Conservation (phyloP, 2,113 vertebrate species). For the Eptesicus fuscus region DNA sequence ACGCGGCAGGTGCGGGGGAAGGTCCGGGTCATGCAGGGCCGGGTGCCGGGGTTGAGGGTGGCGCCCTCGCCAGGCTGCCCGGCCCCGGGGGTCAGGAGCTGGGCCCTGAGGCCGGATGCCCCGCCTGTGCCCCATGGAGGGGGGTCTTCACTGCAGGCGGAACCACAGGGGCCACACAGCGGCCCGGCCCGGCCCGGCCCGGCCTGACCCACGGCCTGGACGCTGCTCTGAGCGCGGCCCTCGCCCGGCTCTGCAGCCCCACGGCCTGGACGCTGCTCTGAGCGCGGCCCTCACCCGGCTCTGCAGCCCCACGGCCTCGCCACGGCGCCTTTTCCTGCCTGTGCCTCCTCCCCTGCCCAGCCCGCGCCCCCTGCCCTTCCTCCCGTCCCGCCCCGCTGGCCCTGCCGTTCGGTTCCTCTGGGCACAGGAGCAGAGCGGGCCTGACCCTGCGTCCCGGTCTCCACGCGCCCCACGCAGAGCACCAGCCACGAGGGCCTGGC, state of each 20-base stretch:
- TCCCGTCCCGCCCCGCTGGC: no score
- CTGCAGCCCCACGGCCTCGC: accelerated
- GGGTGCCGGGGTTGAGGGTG: not conserved
- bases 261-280: no score
- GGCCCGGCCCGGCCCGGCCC: no score
- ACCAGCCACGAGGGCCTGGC: accelerated
- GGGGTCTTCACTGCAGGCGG: no score
- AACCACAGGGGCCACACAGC: no score
- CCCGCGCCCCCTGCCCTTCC: not conserved
- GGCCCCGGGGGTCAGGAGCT: no score
- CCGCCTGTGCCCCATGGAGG: no score
- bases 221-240: no score
- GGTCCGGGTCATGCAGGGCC: not conserved
- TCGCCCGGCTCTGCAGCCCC: no score
- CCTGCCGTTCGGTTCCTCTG: accelerated
- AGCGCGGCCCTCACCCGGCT: no score
- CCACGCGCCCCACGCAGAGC: accelerated
- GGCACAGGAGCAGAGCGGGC: not conserved
- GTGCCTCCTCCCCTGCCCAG: not conserved
- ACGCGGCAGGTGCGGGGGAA: accelerated
- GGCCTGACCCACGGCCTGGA: no score
- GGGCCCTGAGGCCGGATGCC: no score
- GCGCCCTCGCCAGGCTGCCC: not conserved
- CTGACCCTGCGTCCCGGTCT: not conserved
- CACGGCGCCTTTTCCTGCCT: not conserved